Evolutionary conservation across 2,113 vertebrate species (phyloP).

Genomic region (Etia nguti): DNA sequence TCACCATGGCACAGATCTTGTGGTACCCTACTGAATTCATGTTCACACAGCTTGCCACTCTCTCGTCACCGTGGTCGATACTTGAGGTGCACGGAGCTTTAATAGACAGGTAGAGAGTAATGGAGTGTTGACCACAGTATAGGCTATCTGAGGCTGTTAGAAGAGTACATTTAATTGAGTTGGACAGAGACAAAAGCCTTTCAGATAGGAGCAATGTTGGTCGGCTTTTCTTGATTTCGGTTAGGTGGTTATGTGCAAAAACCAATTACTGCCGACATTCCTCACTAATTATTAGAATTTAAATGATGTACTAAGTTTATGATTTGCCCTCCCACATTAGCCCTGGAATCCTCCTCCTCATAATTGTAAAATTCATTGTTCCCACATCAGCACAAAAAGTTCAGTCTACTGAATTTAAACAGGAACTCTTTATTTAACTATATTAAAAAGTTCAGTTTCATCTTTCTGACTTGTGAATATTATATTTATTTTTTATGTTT

Average conservation of each 20-base stretch:
- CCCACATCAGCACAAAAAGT: background rate
- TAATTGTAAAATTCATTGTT: background rate
- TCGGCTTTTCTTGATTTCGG: constrained; percentile 3
- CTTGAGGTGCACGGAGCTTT: background rate
- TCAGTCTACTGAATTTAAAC: background rate
- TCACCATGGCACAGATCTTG: background rate
- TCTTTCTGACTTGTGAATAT: background rate
- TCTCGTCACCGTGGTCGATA: constrained; percentile 17
- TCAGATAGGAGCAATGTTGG: background rate
- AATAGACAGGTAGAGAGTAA: constrained; percentile 11
- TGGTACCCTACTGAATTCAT: constrained; percentile 55
- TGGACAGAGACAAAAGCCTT: background rate
- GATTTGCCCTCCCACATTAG: background rate
- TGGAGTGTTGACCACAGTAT: constrained; percentile 1
- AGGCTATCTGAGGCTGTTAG: background rate
- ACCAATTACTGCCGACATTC: constrained; percentile 12
- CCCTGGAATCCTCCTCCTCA: background rate
- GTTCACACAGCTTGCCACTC: constrained; percentile 22
- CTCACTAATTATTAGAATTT: constrained; percentile 12
- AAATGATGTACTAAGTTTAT: background rate
- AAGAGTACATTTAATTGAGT: background rate
- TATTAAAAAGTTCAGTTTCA: background rate
- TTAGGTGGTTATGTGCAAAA: constrained; percentile 23
- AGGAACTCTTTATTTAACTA: background rate
- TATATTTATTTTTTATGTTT: background rate